Evolutionary conservation across 2,797 vertebrate species (phyloP), one percentile per base, ranked within the genome.

Genomic region (Okamejei kenojei): DNA sequence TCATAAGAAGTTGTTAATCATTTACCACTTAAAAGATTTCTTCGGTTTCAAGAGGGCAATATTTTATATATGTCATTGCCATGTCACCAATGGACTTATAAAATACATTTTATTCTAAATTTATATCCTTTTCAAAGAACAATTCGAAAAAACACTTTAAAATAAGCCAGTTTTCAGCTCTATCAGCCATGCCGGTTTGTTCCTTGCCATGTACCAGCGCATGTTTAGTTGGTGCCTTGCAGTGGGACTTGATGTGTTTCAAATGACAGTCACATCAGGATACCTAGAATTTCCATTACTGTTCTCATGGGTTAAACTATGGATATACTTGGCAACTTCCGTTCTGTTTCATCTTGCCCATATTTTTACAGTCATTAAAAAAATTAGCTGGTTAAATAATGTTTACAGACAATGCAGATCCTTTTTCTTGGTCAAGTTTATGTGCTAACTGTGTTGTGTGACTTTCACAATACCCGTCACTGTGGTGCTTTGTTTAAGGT

Each of bases 1-100:
- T 84, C 81, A 61, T n/a, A 84, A 26, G 15, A 84, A 84, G 26
- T 84, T 82, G 23, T 82, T 58, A 84, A 84, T 84, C 54, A 84
- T 84, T 84, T 84, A 11, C 54, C 81, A 84, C 45, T 84, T 61
- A 84, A 9, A 84, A 61, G 29, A 61, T 29, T 58, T 61, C 26
- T 26, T 84, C 1, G 26, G 61, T 9, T 11, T 84, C 54, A 84
- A 29, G 81, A 61, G 45, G 21, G 26, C 26, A n/a, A 84, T 84
- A 26, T 84, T 58, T 81, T 84, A 58, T 58, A 29, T 4, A 58
- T 5, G 54, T 58, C 81, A 84, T 13, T 58, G 23, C 79, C 29
- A 4, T 84, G 54, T 84, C 81, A 84, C 54, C 26, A 84, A 84
- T 61, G 54, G 81, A 82, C 10, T 10, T 54, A 26, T 61, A 82